These are phyloP conservation scores for Ophioninae sp. DNA, from an alignment of 2,888 invertebrate genomes.

Conservation along the genomic window DNA sequence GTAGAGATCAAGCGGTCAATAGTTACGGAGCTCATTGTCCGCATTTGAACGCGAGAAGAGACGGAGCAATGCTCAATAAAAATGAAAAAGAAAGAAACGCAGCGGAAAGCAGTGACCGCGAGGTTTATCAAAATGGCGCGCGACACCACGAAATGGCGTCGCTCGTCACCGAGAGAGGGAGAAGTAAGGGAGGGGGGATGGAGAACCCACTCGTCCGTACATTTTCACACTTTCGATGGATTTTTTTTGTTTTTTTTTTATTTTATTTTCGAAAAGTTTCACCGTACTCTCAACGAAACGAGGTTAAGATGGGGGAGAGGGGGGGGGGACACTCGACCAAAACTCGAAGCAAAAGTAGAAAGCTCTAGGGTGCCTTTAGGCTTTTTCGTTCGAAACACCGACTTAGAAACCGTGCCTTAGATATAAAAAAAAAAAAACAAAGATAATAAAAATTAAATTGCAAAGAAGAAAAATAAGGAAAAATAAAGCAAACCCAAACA, in stretches of 20 bases:
- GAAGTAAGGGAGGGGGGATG: background rate
- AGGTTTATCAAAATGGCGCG: slow-evolving; percentile 33
- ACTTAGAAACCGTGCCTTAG: slow-evolving; percentile 78
- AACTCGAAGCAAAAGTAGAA: slow-evolving; percentile 31
- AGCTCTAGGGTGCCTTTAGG: slow-evolving; percentile 76
- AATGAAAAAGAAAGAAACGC: slow-evolving; percentile 18
- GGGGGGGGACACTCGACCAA: slow-evolving; percentile 29
- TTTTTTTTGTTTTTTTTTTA: slow-evolving; percentile 3
- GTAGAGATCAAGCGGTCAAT: slow-evolving; percentile 54
- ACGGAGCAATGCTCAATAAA: slow-evolving; percentile 56
- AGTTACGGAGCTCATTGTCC: slow-evolving; percentile 71
- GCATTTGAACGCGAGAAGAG: slow-evolving; percentile 54
- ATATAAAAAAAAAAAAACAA: slow-evolving; percentile 52
- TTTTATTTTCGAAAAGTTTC: slow-evolving; percentile 19
- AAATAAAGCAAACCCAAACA: background rate
- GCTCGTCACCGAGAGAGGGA: slow-evolving; percentile 1
- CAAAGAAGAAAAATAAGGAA: background rate
- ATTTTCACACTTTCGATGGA: slow-evolving; percentile 26
- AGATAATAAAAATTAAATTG: background rate
- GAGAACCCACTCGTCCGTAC: slow-evolving; percentile 33
- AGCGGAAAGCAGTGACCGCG: slow-evolving; percentile 35
- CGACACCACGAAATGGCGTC: slow-evolving; percentile 23
- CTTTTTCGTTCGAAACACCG: slow-evolving; percentile 63
- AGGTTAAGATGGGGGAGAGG: background rate
- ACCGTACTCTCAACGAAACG: slow-evolving; percentile 51